Conservation (phyloP, 35 echinoderm and acorn worm species). For the Stichopus chloronotus region DNA sequence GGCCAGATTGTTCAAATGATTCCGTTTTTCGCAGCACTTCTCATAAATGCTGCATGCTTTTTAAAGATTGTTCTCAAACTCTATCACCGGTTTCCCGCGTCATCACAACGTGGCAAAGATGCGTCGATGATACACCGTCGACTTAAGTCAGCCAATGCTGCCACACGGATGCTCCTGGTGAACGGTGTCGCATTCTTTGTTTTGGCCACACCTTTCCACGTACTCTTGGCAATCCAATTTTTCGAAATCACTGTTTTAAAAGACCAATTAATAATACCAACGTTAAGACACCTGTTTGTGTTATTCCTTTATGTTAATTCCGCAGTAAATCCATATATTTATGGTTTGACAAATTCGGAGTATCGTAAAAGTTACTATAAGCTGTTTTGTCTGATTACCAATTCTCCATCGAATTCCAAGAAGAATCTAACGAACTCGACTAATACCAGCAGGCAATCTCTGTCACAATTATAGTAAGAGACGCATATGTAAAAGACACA, state of each 20-base stretch:
- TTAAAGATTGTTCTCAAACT: constrained; percentile 40
- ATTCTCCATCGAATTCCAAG: neutral
- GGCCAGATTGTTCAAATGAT: constrained; percentile 55
- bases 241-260: neutral
- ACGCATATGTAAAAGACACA: too few relatives aligned
- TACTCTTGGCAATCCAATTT: constrained; percentile 32
- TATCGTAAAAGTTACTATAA: neutral
- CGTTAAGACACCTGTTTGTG: neutral
- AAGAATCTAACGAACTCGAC: too few relatives aligned
- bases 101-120: neutral
- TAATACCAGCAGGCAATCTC: too few relatives aligned
- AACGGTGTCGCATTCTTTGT: constrained; percentile 77
- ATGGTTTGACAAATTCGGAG: neutral
- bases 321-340: constrained; percentile 27
- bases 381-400: neutral
- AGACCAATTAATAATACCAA: neutral
- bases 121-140: neutral
- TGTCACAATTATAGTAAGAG: too few relatives aligned
- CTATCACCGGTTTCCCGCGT: constrained; percentile 8
- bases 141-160: constrained; percentile 47
- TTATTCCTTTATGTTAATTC: constrained; percentile 13
- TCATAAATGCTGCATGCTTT: neutral
- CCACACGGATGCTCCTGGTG: constrained; percentile 72
- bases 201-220: constrained; percentile 66
- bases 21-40: constrained; percentile 70